phyloP scores from a whole-genome alignment of 1,140 invertebrate genomes.

The Caenorhabditis tropicalis region DNA sequence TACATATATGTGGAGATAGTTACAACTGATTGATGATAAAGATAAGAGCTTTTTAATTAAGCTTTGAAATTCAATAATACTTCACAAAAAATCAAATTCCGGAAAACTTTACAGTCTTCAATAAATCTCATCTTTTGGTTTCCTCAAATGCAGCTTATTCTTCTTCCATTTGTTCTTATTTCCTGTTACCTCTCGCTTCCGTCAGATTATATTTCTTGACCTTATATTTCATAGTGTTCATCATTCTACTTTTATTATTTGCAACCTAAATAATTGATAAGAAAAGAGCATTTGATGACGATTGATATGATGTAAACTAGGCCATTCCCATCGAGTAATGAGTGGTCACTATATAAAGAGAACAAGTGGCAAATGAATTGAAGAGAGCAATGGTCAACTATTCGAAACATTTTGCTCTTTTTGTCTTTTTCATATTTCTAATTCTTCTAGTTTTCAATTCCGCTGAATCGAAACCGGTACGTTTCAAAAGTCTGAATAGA shows the following conservation, averaged over 20 bases:
- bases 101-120: no score
- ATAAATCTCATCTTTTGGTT: no score
- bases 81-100: no score
- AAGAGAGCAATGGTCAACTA: background rate
- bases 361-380: background rate
- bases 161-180: background rate
- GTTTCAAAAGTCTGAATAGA: background rate
- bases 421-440: background rate
- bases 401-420: background rate
- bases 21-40: no score
- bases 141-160: no score
- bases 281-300: constrained; percentile 26
- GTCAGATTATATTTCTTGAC: background rate
- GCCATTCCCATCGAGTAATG: background rate
- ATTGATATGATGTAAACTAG: constrained; percentile 43
- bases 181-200: background rate
- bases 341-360: constrained; percentile 4
- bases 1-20: no score
- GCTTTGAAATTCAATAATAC: no score
- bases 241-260: constrained; percentile 18
- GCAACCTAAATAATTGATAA: constrained; percentile 28
- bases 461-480: background rate
- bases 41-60: no score
- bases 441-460: background rate
- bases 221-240: background rate